A percentile compares a stretch with the other conserved stretches of the same genome.
Evolutionary conservation across 2,888 invertebrate species (phyloP).

Genomic region (Macaria notata): DNA sequence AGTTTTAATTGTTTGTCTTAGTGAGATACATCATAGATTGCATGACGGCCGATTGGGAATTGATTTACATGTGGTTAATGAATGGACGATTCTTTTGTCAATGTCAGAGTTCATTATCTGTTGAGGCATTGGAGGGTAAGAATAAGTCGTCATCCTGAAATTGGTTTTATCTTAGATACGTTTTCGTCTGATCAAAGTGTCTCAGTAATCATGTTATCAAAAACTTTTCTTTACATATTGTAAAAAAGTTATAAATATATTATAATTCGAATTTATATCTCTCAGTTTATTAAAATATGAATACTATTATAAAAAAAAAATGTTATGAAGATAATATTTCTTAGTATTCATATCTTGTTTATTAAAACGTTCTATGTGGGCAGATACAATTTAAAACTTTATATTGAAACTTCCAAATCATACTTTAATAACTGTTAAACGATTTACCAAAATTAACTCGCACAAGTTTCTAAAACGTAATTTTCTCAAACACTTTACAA

Average conservation of each 20-base stretch:
- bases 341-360: neutral
- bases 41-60: conserved; percentile 22
- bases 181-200: no score
- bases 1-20: conserved; percentile 33
- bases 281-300: no score
- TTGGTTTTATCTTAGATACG: no score
- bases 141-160: no score
- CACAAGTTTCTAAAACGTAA: conserved; percentile 31
- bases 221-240: no score
- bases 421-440: conserved; percentile 41
- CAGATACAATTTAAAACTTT: conserved; percentile 11
- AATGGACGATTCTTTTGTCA: conserved; percentile 7
- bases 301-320: no score
- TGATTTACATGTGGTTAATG: conserved; percentile 20
- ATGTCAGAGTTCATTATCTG: neutral
- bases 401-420: conserved; percentile 33
- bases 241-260: no score
- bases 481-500: conserved; percentile 55
- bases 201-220: no score
- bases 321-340: no score
- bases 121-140: no score
- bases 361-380: no score
- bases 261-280: no score
- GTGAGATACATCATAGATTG: conserved; percentile 24
- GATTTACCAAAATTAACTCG: conserved; percentile 41